phyloP scores from a whole-genome alignment of 2,113 vertebrate species.

The Circaetus gallicus region DNA sequence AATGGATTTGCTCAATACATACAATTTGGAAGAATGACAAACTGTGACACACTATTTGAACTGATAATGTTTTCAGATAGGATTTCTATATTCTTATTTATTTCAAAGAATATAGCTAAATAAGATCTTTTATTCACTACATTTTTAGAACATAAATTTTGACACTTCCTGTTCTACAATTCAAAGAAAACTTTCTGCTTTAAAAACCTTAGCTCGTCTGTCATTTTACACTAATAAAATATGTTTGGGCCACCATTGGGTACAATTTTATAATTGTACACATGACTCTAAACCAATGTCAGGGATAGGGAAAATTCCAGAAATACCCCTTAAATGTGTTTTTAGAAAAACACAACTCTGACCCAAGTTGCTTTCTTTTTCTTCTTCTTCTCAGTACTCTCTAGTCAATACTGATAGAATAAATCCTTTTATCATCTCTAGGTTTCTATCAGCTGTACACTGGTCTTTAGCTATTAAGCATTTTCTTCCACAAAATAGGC shows the following conservation, averaged over 20 bases:
- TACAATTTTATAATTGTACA: neutral
- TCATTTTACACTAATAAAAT: neutral
- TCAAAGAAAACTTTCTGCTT: neutral
- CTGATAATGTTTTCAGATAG: slow-evolving; percentile 24
- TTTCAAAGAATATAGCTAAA: neutral
- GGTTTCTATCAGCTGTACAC: neutral
- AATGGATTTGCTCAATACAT: slow-evolving; percentile 58
- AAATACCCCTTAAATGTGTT: neutral
- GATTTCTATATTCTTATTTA: slow-evolving; percentile 11
- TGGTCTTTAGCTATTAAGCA: neutral
- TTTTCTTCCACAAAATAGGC: neutral
- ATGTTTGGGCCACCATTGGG: neutral
- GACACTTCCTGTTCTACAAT: neutral
- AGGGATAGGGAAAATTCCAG: neutral
- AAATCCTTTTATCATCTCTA: neutral
- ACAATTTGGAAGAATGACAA: slow-evolving; percentile 49
- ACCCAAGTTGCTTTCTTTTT: neutral
- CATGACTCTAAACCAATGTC: neutral
- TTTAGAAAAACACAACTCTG: neutral
- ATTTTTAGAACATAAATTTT: neutral
- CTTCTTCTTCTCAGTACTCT: neutral
- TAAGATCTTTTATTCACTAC: neutral
- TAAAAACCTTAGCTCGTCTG: neutral
- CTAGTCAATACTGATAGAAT: neutral
- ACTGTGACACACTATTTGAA: slow-evolving; percentile 14